Evolutionary conservation across 2,113 vertebrate genomes (phyloP).

Genomic region (Sylvilagus bachmani): DNA sequence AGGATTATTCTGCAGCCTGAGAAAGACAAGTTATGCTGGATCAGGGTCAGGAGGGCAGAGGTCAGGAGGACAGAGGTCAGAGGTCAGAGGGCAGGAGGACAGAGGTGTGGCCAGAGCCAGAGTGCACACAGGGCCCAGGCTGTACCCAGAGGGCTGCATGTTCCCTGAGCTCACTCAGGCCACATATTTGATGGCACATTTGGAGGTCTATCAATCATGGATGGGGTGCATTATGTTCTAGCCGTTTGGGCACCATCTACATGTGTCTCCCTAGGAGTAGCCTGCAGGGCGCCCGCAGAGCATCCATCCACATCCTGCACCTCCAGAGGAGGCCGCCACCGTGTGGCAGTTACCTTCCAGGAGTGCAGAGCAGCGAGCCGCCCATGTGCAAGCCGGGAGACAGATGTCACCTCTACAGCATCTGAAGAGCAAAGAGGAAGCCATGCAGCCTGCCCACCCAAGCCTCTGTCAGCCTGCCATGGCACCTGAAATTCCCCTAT

Average conservation of each 20-base stretch:
- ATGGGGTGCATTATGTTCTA: not conserved
- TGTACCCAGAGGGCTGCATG: not conserved
- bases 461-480: constrained; percentile 20
- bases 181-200: not conserved
- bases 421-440: constrained; percentile 50
- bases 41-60: not conserved
- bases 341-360: not conserved
- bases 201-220: not conserved
- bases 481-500: not conserved
- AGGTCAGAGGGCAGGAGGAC: not conserved
- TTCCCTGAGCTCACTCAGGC: not conserved
- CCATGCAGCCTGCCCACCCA: not conserved
- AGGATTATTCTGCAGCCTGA: not conserved
- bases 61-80: not conserved
- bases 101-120: not conserved
- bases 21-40: not conserved
- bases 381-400: constrained; percentile 49
- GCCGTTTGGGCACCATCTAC: not conserved
- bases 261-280: constrained; percentile 13
- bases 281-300: not conserved
- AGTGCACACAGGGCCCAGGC: not conserved
- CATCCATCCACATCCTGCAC: not conserved
- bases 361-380: not conserved
- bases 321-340: not conserved
- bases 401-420: constrained; percentile 27